phyloP scores from a whole-genome alignment of 1,140 invertebrate species.

The Patella vulgata region DNA sequence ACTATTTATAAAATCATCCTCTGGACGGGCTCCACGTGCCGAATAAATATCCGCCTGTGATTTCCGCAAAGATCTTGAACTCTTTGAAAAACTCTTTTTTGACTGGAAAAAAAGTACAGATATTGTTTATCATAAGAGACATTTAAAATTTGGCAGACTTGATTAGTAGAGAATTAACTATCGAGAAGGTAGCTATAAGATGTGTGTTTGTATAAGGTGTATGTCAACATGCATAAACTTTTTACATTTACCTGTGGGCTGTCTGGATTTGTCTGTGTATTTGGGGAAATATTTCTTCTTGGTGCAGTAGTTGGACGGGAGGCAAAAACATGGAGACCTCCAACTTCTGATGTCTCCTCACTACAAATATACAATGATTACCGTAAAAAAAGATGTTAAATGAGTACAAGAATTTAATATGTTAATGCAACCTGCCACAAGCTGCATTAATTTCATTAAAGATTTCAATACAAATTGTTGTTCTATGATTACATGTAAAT shows the following conservation, averaged over 20 bases:
- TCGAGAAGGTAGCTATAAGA: too few relatives aligned
- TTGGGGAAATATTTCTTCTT: slow-evolving; percentile 43
- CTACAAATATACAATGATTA: neutral
- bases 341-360: slow-evolving; percentile 25
- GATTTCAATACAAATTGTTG: too few relatives aligned
- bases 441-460: too few relatives aligned
- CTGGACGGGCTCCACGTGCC: slow-evolving; percentile 44
- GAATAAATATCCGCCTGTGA: slow-evolving; percentile 21
- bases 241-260: slow-evolving; percentile 16
- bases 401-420: too few relatives aligned
- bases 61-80: slow-evolving; percentile 15
- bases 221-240: too few relatives aligned
- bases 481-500: too few relatives aligned
- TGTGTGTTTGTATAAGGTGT: too few relatives aligned
- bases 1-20: slow-evolving; percentile 50
- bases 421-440: too few relatives aligned
- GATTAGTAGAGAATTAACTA: too few relatives aligned
- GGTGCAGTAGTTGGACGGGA: slow-evolving; percentile 47
- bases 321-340: slow-evolving; percentile 40
- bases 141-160: too few relatives aligned
- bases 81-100: slow-evolving; percentile 16
- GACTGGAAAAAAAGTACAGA: slow-evolving; percentile 5
- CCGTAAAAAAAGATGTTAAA: neutral
- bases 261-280: slow-evolving; percentile 14
- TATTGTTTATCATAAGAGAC: too few relatives aligned